These are phyloP conservation scores for Hirudo medicinalis DNA, from an alignment of 1,140 invertebrate genomes.

Conservation along the genomic window DNA sequence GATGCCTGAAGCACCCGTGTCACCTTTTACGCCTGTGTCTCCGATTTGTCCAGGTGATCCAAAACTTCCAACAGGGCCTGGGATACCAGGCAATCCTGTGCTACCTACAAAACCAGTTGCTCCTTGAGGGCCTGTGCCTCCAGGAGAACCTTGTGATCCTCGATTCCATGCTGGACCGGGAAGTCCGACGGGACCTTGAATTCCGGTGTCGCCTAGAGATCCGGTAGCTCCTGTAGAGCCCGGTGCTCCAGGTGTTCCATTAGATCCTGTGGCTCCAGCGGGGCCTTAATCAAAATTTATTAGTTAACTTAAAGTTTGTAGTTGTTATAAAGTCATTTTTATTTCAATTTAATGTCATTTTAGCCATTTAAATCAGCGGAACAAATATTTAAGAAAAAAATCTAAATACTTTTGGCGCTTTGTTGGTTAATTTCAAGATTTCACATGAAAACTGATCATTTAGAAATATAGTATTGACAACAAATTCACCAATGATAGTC, in stretches of 20 bases:
- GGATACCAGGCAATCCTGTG: conserved; percentile 12
- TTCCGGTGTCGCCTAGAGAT: not conserved
- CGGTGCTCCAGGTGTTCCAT: conserved; percentile 13
- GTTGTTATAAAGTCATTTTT: not conserved
- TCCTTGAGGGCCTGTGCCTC: conserved; percentile 44
- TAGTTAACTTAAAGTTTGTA: not conserved
- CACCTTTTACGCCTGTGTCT: not conserved
- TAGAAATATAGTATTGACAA: no score
- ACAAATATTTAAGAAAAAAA: no score
- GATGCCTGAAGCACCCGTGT: conserved; percentile 13
- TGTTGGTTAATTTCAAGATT: no score
- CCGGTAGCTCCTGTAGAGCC: not conserved
- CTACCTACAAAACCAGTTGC: conserved; percentile 45
- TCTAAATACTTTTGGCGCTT: no score
- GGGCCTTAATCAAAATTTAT: not conserved
- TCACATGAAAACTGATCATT: no score
- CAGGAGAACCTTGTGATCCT: conserved; percentile 41
- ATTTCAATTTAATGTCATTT: not conserved
- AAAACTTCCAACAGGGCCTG: conserved; percentile 8
- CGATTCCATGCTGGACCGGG: not conserved
- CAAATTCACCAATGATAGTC: no score
- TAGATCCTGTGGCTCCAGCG: conserved; percentile 1
- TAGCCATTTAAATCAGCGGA: no score
- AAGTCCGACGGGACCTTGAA: not conserved
- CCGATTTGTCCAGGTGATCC: conserved; percentile 11